A percentile compares a stretch with the other conserved stretches of the same genome.
Conservation (phyloP, 2,888 invertebrate genomes). For the Drosophila mimetica region DNA sequence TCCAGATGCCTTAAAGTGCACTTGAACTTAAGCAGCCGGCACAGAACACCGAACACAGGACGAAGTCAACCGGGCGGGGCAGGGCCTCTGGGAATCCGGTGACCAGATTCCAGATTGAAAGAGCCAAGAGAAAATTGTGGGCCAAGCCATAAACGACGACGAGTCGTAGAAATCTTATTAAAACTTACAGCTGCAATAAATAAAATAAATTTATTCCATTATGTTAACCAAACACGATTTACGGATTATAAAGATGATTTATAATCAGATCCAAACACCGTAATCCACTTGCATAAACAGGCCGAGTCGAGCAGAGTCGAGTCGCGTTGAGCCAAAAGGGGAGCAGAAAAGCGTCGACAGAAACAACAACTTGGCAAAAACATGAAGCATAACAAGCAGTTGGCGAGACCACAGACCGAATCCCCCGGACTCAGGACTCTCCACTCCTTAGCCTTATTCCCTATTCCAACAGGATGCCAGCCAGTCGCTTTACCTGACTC, state of each 20-base stretch:
- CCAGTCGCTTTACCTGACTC: slow-evolving; percentile 20
- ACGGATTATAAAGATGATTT: slow-evolving; percentile 81
- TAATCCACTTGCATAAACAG: slow-evolving; percentile 81
- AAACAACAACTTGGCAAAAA: slow-evolving; percentile 69
- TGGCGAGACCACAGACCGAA: slow-evolving; percentile 53
- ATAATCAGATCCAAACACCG: slow-evolving; percentile 81
- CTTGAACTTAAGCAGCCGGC: slow-evolving; percentile 58
- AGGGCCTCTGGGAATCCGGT: slow-evolving; percentile 22
- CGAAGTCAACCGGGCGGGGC: slow-evolving; percentile 44
- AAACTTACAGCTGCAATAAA: slow-evolving; percentile 80
- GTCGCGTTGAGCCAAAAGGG: slow-evolving; percentile 3
- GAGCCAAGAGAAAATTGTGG: neutral
- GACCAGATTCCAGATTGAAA: slow-evolving; percentile 17
- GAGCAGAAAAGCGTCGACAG: slow-evolving; percentile 1
- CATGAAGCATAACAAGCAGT: slow-evolving; percentile 71
- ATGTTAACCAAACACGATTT: slow-evolving; percentile 81
- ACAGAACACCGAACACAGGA: neutral
- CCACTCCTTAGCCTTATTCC: neutral
- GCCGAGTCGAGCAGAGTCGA: slow-evolving; percentile 34
- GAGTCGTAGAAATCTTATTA: slow-evolving; percentile 75
- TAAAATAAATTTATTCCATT: slow-evolving; percentile 81
- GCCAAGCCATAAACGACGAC: slow-evolving; percentile 40
- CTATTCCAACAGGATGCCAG: slow-evolving; percentile 29
- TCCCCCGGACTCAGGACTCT: neutral
- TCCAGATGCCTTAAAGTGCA: slow-evolving; percentile 64